Conservation (phyloP, 1,140 invertebrate genomes). For the Drosophila arizonae region DNA sequence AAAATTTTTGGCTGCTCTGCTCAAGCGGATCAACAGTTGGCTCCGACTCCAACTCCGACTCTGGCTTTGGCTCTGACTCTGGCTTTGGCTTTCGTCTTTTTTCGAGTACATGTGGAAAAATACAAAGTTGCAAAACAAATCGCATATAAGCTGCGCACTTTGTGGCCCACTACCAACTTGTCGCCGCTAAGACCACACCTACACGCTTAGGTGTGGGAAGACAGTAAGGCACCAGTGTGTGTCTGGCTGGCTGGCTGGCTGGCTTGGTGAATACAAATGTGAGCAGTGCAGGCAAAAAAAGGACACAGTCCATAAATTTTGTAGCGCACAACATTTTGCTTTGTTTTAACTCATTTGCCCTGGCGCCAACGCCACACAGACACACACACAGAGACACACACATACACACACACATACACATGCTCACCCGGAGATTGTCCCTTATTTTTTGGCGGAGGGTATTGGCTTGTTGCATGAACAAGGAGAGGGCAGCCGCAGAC, state of each 20-base stretch:
- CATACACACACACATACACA: not conserved
- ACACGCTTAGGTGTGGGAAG: slow-evolving; percentile 12
- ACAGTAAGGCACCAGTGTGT: slow-evolving; percentile 10
- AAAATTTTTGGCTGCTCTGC: slow-evolving; percentile 46
- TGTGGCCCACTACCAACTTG: slow-evolving; percentile 35
- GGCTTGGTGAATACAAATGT: slow-evolving; percentile 57
- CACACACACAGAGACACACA: not conserved
- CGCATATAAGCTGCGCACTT: slow-evolving; percentile 63
- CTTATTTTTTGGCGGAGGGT: not conserved
- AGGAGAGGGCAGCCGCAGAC: slow-evolving; percentile 41
- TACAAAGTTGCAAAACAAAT: slow-evolving; percentile 71
- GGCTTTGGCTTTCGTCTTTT: not conserved
- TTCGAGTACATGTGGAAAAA: slow-evolving; percentile 46
- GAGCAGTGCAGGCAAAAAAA: slow-evolving; percentile 45
- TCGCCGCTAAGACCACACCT: slow-evolving; percentile 22
- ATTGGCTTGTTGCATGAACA: slow-evolving; percentile 27
- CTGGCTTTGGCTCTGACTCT: not conserved
- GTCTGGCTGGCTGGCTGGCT: not conserved
- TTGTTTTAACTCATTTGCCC: slow-evolving; percentile 52
- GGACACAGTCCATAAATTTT: slow-evolving; percentile 71
- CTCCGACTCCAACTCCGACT: not conserved
- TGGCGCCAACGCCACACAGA: slow-evolving; percentile 30
- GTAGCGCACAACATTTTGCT: slow-evolving; percentile 53
- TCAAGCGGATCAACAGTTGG: slow-evolving; percentile 72
- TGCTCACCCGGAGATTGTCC: not conserved